A percentile compares a stretch with the other conserved stretches of the same genome.
These are phyloP conservation scores for Hemitrygon akajei DNA, from an alignment of 2,797 vertebrate genomes.

Conservation along the genomic window DNA sequence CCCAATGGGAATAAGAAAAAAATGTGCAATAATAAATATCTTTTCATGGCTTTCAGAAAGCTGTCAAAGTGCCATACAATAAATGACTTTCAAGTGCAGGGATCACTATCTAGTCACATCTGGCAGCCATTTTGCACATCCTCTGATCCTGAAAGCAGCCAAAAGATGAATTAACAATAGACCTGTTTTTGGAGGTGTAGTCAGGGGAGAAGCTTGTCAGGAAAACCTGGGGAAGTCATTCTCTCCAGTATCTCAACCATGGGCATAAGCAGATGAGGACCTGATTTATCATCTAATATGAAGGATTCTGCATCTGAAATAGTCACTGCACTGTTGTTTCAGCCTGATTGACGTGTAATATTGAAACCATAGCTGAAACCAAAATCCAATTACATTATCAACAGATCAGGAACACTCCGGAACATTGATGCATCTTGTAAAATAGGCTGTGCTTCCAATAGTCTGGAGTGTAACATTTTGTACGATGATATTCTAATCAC, in stretches of 20 bases:
- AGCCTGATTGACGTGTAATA: background rate
- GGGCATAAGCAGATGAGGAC: background rate
- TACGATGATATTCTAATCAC: background rate
- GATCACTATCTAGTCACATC: background rate
- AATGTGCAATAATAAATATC: background rate
- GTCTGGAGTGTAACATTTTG: background rate
- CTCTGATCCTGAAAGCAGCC: background rate
- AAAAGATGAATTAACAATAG: background rate
- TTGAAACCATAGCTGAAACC: background rate
- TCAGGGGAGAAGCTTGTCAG: background rate
- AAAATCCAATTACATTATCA: background rate
- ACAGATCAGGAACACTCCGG: background rate
- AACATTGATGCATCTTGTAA: background rate
- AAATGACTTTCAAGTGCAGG: conserved; percentile 13
- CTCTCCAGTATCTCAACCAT: background rate
- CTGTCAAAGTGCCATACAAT: background rate
- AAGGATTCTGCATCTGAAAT: background rate
- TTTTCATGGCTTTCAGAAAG: background rate
- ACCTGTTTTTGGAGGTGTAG: background rate
- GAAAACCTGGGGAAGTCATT: background rate
- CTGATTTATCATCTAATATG: background rate
- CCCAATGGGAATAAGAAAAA: background rate
- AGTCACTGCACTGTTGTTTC: background rate
- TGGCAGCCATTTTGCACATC: background rate
- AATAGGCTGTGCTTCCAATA: background rate